These are phyloP conservation scores for Fopius arisanus DNA, from an alignment of 1,140 invertebrate genomes.

Conservation along the genomic window DNA sequence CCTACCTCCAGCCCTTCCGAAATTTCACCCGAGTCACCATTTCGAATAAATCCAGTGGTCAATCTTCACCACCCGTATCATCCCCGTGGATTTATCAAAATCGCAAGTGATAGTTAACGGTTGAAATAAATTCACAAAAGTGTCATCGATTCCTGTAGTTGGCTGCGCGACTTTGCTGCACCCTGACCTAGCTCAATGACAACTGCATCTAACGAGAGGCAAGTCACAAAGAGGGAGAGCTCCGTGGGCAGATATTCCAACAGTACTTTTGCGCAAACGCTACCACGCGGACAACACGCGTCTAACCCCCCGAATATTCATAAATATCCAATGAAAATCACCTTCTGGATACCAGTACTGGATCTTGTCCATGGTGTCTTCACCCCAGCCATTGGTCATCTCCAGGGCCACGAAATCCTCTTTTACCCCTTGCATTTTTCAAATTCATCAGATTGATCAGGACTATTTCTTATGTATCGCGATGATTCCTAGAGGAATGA, in stretches of 20 bases:
- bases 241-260: background rate
- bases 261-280: constrained; percentile 21
- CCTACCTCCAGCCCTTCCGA: background rate
- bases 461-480: too few relatives aligned
- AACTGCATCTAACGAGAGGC: constrained; percentile 40
- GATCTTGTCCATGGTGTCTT: constrained; percentile 57
- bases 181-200: constrained; percentile 54
- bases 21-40: background rate
- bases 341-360: constrained; percentile 62
- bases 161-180: constrained; percentile 39
- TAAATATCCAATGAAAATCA: constrained; percentile 34
- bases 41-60: background rate
- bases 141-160: background rate
- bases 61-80: background rate
- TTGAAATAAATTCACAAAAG: too few relatives aligned
- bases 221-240: background rate
- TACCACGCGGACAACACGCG: constrained; percentile 21
- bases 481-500: too few relatives aligned
- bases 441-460: background rate
- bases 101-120: too few relatives aligned
- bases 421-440: background rate
- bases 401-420: background rate
- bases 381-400: constrained; percentile 44
- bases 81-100: too few relatives aligned
- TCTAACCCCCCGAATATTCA: background rate